Evolutionary conservation across 2,888 invertebrate genomes (phyloP).

Genomic region (Synergus itoensis): DNA sequence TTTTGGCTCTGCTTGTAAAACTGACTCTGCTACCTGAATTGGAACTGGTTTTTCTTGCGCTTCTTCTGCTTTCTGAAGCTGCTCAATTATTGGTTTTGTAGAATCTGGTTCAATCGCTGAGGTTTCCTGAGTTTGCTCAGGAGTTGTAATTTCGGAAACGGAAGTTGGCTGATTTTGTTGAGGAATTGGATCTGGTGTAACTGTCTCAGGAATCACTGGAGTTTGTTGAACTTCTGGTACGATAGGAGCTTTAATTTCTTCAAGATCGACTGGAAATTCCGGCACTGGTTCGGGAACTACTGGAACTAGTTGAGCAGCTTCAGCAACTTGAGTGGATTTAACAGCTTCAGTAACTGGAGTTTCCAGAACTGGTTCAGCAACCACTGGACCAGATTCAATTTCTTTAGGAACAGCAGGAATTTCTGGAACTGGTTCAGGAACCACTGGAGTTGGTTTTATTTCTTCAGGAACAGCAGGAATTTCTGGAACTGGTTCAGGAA

Average conservation of each 20-base stretch:
- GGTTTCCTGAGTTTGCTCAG: background rate
- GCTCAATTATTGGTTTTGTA: background rate
- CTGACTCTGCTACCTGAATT: conserved; percentile 74
- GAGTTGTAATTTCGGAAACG: background rate
- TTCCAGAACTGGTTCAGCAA: background rate
- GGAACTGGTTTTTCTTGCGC: conserved; percentile 67
- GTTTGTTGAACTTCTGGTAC: background rate
- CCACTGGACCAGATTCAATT: background rate
- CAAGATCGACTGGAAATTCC: background rate
- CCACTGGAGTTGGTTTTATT: background rate
- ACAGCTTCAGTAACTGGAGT: background rate
- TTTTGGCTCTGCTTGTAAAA: conserved; percentile 71
- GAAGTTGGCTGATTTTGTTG: background rate
- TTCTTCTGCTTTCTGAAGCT: conserved; percentile 25
- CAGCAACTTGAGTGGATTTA: background rate
- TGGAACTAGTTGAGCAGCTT: background rate
- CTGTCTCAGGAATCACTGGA: background rate
- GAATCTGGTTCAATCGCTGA: conserved; percentile 3
- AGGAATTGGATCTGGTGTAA: conserved; percentile 1
- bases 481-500: background rate
- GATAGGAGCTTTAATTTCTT: background rate
- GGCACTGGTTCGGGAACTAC: background rate
- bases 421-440: background rate
- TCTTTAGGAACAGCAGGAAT: background rate
- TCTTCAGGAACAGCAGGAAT: background rate